Percentiles rank a stretch among this genome's conserved stretches.
Evolutionary conservation across 2,888 invertebrate genomes (phyloP).

Genomic region (Drosophila infuscata): DNA sequence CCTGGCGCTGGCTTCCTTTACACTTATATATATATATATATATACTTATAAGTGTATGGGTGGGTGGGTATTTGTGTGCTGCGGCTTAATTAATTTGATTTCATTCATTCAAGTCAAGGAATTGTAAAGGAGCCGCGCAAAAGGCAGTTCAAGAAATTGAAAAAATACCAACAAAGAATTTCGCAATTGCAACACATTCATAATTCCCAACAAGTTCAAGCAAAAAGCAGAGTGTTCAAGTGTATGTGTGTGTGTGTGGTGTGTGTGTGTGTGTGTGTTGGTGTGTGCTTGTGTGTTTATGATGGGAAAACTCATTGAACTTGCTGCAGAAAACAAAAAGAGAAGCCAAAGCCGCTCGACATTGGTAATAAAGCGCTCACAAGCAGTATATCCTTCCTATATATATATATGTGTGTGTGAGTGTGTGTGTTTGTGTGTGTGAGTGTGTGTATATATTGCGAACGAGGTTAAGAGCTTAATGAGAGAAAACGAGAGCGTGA

Average conservation of each 20-base stretch:
- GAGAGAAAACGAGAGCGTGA: slow-evolving; percentile 36
- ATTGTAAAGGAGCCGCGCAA: slow-evolving; percentile 46
- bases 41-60: background rate
- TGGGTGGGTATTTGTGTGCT: slow-evolving; percentile 12
- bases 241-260: background rate
- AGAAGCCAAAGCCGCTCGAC: slow-evolving; percentile 58
- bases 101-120: slow-evolving; percentile 71
- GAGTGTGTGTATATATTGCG: slow-evolving; percentile 16
- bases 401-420: slow-evolving; percentile 10
- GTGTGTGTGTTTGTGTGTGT: slow-evolving; percentile 13
- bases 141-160: slow-evolving; percentile 68
- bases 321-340: slow-evolving; percentile 32
- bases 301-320: slow-evolving; percentile 44
- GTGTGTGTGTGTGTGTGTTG: background rate
- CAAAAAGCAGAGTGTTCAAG: slow-evolving; percentile 5
- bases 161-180: slow-evolving; percentile 13
- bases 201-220: slow-evolving; percentile 46
- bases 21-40: background rate
- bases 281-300: slow-evolving; percentile 1
- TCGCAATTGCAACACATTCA: slow-evolving; percentile 56
- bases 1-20: background rate
- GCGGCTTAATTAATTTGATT: slow-evolving; percentile 74
- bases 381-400: slow-evolving; percentile 54
- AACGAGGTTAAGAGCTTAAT: slow-evolving; percentile 80
- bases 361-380: slow-evolving; percentile 79